These are phyloP conservation scores for Symphodus melops DNA, from an alignment of 2,113 vertebrate species.

Conservation along the genomic window DNA sequence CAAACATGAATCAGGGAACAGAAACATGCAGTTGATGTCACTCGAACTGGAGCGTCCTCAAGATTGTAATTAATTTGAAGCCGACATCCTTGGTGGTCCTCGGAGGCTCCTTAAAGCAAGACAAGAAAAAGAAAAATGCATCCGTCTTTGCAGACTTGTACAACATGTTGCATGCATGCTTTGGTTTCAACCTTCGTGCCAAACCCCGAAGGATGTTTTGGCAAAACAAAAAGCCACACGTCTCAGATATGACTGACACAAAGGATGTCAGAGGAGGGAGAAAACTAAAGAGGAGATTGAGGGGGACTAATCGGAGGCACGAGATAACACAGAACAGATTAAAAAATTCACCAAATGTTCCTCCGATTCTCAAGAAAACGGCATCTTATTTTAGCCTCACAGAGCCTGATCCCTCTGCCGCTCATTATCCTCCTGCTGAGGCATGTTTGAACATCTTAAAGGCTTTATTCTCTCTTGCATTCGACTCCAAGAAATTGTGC, in stretches of 20 bases:
- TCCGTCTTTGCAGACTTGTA: constrained; percentile 54
- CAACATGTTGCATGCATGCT: constrained; percentile 72
- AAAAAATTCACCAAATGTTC: background rate
- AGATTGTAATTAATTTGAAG: constrained; percentile 65
- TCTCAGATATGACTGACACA: constrained; percentile 48
- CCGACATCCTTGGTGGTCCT: constrained; percentile 77
- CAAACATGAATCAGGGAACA: constrained; percentile 15
- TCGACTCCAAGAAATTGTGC: background rate
- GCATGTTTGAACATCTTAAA: background rate
- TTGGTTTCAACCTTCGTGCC: constrained; percentile 40
- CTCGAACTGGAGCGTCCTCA: constrained; percentile 34
- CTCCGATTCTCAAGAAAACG: background rate
- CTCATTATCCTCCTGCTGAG: background rate
- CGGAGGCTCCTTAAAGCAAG: constrained; percentile 41
- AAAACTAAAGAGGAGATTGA: constrained; percentile 17
- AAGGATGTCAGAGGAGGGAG: constrained; percentile 14
- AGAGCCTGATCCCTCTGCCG: background rate
- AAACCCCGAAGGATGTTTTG: constrained; percentile 71
- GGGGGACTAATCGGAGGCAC: background rate
- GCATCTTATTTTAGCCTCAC: constrained; percentile 1
- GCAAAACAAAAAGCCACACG: constrained; percentile 63
- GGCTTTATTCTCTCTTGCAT: background rate
- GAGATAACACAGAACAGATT: constrained; percentile 8
- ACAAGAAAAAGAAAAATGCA: constrained; percentile 29
- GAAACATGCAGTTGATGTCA: constrained; percentile 30